A percentile compares a stretch with the other conserved stretches of the same genome.
Evolutionary conservation across 1,140 invertebrate species (phyloP).

Genomic region (Aphelenchoides fujianensis): DNA sequence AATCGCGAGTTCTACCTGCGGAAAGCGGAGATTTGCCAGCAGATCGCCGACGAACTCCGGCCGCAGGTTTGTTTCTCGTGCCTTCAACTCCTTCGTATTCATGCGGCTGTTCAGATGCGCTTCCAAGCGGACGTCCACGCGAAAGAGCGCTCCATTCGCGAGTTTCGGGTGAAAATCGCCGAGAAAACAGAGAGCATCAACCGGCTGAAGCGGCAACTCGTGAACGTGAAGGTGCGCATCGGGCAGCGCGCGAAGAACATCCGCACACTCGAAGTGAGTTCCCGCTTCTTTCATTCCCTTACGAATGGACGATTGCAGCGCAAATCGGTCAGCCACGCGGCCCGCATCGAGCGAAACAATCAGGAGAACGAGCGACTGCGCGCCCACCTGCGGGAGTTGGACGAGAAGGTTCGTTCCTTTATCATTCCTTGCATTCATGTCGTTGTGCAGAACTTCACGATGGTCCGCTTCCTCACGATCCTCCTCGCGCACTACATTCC

Average conservation of each 20-base stretch:
- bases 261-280: slow-evolving; percentile 2
- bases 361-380: not conserved
- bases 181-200: not conserved
- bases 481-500: slow-evolving; percentile 16
- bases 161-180: not conserved
- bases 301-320: no score
- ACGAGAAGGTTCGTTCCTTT: slow-evolving; percentile 9
- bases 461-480: slow-evolving; percentile 10
- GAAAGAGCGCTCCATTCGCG: not conserved
- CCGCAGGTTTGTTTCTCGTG: not conserved
- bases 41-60: slow-evolving; percentile 8
- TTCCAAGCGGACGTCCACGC: slow-evolving; percentile 16
- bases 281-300: not conserved
- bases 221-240: not conserved
- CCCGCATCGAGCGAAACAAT: not conserved
- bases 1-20: slow-evolving; percentile 17
- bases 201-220: not conserved
- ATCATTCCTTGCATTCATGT: not conserved
- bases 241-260: slow-evolving; percentile 10
- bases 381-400: not conserved
- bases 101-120: slow-evolving; percentile 10
- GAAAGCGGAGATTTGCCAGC: slow-evolving; percentile 17
- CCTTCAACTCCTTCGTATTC: no score
- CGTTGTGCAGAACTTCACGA: slow-evolving; percentile 5
- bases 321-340: not conserved